These are phyloP conservation scores for Blera fallax DNA, from an alignment of 2,888 invertebrate species.

Conservation along the genomic window DNA sequence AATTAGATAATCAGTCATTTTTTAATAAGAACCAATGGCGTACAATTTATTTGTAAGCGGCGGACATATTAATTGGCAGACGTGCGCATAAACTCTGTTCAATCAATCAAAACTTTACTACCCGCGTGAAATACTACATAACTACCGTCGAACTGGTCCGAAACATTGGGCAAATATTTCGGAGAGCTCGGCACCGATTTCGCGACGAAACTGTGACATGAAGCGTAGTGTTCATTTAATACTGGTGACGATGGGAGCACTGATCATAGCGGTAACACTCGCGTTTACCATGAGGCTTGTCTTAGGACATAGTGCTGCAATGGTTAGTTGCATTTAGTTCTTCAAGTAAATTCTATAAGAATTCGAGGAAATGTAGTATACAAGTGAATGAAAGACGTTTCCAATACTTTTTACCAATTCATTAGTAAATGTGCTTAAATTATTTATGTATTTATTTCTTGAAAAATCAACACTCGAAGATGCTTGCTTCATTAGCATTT, in stretches of 20 bases:
- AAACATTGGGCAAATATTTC: not conserved
- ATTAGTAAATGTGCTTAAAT: not conserved
- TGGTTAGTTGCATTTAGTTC: conserved; percentile 24
- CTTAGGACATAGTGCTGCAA: conserved; percentile 26
- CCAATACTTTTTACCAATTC: no score
- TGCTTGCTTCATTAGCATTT: not conserved
- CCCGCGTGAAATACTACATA: conserved; percentile 21
- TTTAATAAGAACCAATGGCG: conserved; percentile 4
- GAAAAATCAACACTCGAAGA: not conserved
- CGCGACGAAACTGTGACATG: conserved; percentile 8
- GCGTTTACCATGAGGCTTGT: conserved; percentile 38
- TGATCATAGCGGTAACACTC: conserved; percentile 14
- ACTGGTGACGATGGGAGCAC: conserved; percentile 43
- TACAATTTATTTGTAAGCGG: conserved; percentile 9
- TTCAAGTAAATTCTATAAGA: not conserved
- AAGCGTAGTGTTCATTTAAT: conserved; percentile 39
- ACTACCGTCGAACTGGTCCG: not conserved
- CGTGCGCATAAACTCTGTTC: conserved; percentile 9
- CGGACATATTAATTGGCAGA: conserved; percentile 4
- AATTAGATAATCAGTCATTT: conserved; percentile 35
- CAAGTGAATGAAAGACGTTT: not conserved
- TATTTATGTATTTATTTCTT: not conserved
- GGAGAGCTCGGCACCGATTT: not conserved
- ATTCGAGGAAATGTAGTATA: not conserved
- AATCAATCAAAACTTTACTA: not conserved